phyloP scores from a whole-genome alignment of 2,113 vertebrate species.

The Patagioenas fasciata region DNA sequence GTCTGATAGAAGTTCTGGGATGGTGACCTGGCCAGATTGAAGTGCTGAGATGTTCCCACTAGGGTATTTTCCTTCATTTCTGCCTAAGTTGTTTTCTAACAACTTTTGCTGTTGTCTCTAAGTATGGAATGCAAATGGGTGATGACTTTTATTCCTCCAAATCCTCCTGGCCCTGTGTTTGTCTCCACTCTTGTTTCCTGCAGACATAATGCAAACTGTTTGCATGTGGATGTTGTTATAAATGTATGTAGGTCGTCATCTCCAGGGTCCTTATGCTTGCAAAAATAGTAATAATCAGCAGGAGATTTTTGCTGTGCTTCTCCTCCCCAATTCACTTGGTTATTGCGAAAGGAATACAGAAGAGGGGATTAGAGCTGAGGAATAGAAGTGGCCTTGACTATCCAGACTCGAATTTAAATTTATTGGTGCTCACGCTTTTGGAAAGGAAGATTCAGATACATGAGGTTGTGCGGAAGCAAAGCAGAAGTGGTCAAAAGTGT shows the following conservation, averaged over 20 bases:
- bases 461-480: neutral
- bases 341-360: neutral
- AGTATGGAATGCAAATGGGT: neutral
- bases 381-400: neutral
- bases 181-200: neutral
- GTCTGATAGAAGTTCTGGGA: neutral
- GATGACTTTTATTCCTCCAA: neutral
- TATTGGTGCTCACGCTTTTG: neutral
- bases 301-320: neutral
- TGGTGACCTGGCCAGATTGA: neutral
- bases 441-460: neutral
- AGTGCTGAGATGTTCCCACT: neutral
- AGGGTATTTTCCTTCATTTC: neutral
- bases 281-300: neutral
- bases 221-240: neutral
- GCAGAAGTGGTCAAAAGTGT: neutral
- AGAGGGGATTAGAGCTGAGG: neutral
- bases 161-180: neutral
- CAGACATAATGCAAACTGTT: neutral
- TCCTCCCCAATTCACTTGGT: neutral
- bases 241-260: neutral
- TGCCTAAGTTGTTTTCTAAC: neutral
- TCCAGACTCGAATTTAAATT: neutral
- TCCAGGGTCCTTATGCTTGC: neutral
- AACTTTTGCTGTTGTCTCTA: neutral